Base-by-base conservation (phyloP, 2,113 vertebrate genomes). In the Embiotoca jacksoni region DNA sequence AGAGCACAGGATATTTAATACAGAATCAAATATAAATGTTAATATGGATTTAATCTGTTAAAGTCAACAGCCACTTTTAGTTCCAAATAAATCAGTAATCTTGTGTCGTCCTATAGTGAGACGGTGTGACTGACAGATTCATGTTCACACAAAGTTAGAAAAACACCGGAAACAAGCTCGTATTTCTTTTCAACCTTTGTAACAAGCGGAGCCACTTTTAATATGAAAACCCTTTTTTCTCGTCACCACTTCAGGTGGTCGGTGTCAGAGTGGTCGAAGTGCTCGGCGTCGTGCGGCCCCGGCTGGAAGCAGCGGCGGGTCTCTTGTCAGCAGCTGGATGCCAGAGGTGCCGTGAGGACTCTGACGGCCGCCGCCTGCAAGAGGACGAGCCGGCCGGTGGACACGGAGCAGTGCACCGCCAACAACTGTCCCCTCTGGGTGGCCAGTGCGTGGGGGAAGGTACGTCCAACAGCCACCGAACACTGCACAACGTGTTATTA, bases 241-340 rank as follows among this genome's bases (percentile, higher is more conserved):
- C 15, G 32, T 68, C 44, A 36, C 15, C 13, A 16, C 62, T 47
- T 36, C 33, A 98, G 97, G 72, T 98, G 97, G 97, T 70, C 80
- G 0, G 89, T 88, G 0, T 90, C 92, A 0, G 57, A 89, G 0
- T 97, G 96, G 96, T 96, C 96, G 0, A 91, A 90, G 60, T 98
- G 97, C 81, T 97, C 96, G 1, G 89, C 74, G 0, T 84, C 95
- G 0, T 98, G 96, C 11, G 96, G 97, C 0, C 23, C 49, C 0
- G 97, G 97, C 4, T 92, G 94, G 85, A 94, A 71, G n/a, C 92
- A 89, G 0, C 92, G 96, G 0, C 93, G 92, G 70, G 90, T 96
- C 15, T 85, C 52, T 0, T 98, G 97, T 58, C 93, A 94, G 47
- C 95, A 92, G 74, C 52, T 75, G 0, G 87, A 60, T 57, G 92